Evolutionary conservation across 2,888 invertebrate genomes (phyloP), one percentile per base, ranked within the genome.

Genomic region (Neoscelio sp.): DNA sequence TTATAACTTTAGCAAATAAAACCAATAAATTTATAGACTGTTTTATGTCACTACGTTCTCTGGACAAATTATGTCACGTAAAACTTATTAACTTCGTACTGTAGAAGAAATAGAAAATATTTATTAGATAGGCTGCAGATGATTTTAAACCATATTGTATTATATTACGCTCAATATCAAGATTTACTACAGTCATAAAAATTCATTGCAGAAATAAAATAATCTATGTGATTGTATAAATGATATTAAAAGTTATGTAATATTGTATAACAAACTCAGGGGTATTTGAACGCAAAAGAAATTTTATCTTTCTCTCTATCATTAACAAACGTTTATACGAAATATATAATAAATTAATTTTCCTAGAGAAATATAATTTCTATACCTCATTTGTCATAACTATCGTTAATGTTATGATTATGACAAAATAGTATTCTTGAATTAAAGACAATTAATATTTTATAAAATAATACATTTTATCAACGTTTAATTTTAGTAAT

Each of bases 381-480:
- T 30, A 30, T 28, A 28, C 28, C 6, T 12, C 12, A 2, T 12
- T 5, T 12, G 5, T 13, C 2, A 23, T 8, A 5, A 38, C 15
- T 20, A 8, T 17, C 8, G 26, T 56, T 40, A 40, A 26, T 13
- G 8, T 40, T 23, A 18, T 18, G 35, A 17, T 38, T 38, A n/a
- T 23, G 18, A 38, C 23, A 10, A 5, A 23, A 13, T 54, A n/a
- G n/a, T n/a, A n/a, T n/a, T n/a, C n/a, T n/a, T n/a, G n/a, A n/a
- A n/a, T 5, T 2, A 3, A 12, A 8, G 10, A 40, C 17, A 56
- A 38, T 56, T 56, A 56, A 26, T 17, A 40, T 26, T 56, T 40
- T 40, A 40, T 56, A 56, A 56, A 40, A 40, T 26, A 56, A 56
- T 56, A 56, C 38, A 40, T 56, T 40, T 40, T 7, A 26, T 15